A percentile compares a stretch with the other conserved stretches of the same genome.
Conservation (phyloP, 2,888 invertebrate genomes). For the Acanthosepion pharaonis region DNA sequence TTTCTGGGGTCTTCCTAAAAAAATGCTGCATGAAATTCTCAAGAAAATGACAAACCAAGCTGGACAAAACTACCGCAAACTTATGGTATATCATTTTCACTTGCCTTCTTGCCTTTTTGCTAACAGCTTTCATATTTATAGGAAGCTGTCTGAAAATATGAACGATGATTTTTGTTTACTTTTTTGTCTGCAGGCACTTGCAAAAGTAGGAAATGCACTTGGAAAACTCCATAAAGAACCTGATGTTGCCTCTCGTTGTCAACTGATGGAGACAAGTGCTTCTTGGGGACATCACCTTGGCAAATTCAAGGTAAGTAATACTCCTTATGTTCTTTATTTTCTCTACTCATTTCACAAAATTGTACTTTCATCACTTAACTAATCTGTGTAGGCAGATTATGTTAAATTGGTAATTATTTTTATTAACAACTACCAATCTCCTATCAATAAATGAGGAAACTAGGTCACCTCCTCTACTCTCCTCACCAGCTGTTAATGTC, state of each 20-base stretch:
- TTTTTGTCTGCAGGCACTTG: conserved; percentile 58
- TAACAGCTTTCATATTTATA: background rate
- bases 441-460: too few relatives aligned
- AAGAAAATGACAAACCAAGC: conserved; percentile 58
- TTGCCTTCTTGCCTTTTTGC: background rate
- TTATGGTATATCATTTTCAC: conserved; percentile 57
- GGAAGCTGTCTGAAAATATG: background rate
- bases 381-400: too few relatives aligned
- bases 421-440: too few relatives aligned
- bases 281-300: conserved; percentile 67
- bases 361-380: too few relatives aligned
- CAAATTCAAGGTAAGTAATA: conserved; percentile 62
- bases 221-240: conserved; percentile 60
- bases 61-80: conserved; percentile 65
- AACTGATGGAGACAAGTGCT: conserved; percentile 58
- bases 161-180: background rate
- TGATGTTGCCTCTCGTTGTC: conserved; percentile 55
- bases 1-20: conserved; percentile 57
- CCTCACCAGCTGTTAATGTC: too few relatives aligned
- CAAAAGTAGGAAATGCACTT: conserved; percentile 62
- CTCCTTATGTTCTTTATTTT: too few relatives aligned
- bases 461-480: too few relatives aligned
- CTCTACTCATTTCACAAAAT: too few relatives aligned
- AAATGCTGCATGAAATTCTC: conserved; percentile 57
- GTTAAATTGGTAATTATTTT: too few relatives aligned